phyloP scores from a whole-genome alignment of 2,797 vertebrate genomes.

The Channallabes apus region DNA sequence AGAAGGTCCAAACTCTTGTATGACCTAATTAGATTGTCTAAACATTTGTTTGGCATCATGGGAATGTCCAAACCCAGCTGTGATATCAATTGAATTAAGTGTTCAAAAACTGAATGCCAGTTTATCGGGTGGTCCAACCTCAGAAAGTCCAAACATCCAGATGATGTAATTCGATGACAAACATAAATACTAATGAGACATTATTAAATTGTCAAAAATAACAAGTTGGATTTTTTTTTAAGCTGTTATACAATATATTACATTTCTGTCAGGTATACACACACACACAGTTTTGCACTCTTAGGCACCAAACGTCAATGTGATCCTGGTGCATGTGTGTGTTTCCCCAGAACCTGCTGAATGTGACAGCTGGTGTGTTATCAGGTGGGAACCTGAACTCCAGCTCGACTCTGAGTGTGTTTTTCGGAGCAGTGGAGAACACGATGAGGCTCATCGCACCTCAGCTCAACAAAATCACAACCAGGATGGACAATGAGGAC shows the following conservation, averaged over 20 bases:
- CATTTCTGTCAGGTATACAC: background rate
- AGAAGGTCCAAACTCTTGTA: background rate
- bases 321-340: background rate
- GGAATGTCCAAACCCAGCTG: too few species aligned
- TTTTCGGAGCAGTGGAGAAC: constrained; percentile 39
- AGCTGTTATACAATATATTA: background rate
- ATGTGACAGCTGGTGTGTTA: constrained; percentile 13
- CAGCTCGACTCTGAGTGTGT: constrained; percentile 16
- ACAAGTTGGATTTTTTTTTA: background rate
- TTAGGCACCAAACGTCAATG: background rate
- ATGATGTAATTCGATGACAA: background rate
- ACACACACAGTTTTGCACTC: background rate
- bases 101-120: background rate
- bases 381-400: constrained; percentile 18
- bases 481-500: constrained; percentile 32
- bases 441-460: constrained; percentile 49
- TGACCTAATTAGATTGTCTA: background rate
- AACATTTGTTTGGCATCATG: background rate
- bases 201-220: background rate
- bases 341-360: constrained; percentile 34
- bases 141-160: background rate
- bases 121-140: background rate
- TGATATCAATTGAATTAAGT: too few species aligned
- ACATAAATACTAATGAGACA: background rate
- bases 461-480: constrained; percentile 35